Evolutionary conservation across 2,113 vertebrate species (phyloP).

Genomic region (Corythornis madagascariensis): DNA sequence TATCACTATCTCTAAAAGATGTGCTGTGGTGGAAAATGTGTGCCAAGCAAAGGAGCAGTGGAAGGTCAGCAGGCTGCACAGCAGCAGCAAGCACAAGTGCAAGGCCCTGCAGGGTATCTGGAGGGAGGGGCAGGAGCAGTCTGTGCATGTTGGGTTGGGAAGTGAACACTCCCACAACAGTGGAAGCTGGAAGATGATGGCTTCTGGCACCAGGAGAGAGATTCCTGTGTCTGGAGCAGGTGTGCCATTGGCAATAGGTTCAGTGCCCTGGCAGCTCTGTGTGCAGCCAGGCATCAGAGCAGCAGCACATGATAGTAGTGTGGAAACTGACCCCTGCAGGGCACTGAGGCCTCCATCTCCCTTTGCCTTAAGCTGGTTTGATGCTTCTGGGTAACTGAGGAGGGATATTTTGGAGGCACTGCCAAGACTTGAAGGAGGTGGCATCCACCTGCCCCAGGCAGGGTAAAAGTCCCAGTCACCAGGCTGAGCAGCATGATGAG

Average conservation of each 20-base stretch:
- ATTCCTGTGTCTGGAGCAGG: background rate
- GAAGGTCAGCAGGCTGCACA: background rate
- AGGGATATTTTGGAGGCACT: too few relatives aligned
- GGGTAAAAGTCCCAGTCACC: background rate
- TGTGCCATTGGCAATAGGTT: background rate
- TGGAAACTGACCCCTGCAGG: too few relatives aligned
- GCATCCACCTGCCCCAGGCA: background rate
- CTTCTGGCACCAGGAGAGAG: background rate
- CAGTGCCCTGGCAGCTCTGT: too few relatives aligned
- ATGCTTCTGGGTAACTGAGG: too few relatives aligned
- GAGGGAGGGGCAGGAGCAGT: background rate
- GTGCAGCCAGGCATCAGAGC: too few relatives aligned
- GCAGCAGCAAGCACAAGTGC: background rate
- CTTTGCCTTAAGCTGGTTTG: too few relatives aligned
- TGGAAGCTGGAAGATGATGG: background rate
- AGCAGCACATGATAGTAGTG: too few relatives aligned
- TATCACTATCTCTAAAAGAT: background rate
- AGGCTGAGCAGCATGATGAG: background rate
- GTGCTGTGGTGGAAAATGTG: background rate
- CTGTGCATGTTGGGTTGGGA: background rate
- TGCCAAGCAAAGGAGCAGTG: background rate
- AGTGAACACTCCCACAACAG: accelerated
- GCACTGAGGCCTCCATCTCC: too few relatives aligned
- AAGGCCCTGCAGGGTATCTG: background rate
- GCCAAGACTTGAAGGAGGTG: too few relatives aligned